Conservation (phyloP, 1,140 invertebrate species). For the Meloidogyne exigua region DNA sequence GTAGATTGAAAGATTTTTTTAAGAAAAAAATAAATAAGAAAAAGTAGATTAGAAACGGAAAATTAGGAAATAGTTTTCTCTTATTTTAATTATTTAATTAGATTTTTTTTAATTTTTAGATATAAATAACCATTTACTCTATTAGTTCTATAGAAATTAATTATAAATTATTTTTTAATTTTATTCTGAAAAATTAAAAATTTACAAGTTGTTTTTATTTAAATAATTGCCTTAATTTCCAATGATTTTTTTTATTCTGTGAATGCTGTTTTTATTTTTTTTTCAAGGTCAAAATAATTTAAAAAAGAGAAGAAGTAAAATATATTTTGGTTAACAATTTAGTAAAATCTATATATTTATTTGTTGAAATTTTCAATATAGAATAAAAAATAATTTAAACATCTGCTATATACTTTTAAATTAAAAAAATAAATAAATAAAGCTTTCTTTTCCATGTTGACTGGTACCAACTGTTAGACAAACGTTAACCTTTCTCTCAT, state of each 20-base stretch:
- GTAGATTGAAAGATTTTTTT: neutral
- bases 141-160: no score
- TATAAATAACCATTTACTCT: no score
- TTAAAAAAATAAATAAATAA: neutral
- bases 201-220: no score
- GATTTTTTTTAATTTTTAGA: no score
- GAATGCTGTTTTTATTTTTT: neutral
- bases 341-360: no score
- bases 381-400: neutral
- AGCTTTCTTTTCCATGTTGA: neutral
- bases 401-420: neutral
- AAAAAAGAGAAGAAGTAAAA: neutral
- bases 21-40: neutral
- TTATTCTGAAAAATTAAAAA: no score
- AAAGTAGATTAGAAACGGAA: no score
- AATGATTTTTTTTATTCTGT: neutral
- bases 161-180: no score
- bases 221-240: neutral
- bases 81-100: no score
- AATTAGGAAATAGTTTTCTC: no score
- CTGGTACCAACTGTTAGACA: neutral
- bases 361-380: no score
- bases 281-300: slow-evolving; percentile 5
- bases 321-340: no score
- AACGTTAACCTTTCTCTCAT: neutral